Evolutionary conservation across 2,113 vertebrate genomes (phyloP), one percentile per base, ranked within the genome.

Genomic region (Strigops habroptila): DNA sequence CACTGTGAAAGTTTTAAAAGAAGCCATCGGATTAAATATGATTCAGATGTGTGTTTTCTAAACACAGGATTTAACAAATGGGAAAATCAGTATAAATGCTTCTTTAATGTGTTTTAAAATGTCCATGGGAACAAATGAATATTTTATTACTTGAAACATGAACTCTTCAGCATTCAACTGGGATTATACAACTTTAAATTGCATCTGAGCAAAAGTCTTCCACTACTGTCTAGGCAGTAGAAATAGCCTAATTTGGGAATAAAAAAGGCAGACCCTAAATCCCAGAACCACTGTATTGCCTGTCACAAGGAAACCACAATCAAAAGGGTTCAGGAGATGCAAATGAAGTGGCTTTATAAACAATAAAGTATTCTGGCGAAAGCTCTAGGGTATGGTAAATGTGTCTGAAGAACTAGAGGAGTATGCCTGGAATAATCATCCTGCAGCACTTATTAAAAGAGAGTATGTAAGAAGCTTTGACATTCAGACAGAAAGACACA

Each of bases 111-210:
- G 21, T 78, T 96, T 95, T 81, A 37, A 81, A 89, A 89, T 37
- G 60, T 70, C 9, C 6, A 9, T 70, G 41, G 67, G 51, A 88
- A 41, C n/a, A 84, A 74, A 83, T 84, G 7, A 94, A 65, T 81
- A 78, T 89, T 91, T 96, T 89, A 86, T 74, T 74, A 44, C 64
- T 63, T 67, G 77, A 86, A 91, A 92, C 60, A 70, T 49, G 39
- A 95, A 86, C 89, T 70, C 44, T 74, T 81, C 68, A 49, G 33
- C 49, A 31, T 92, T 77, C 67, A 62, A 30, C 21, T 83, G 52
- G 49, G 30, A 79, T 79, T 88, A 68, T 71, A 25, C 44, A 69
- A 86, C 67, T 88, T 85, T 27, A 48, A 86, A 82, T 18, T 88
- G 35, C 16, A 46, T 62, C 55, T 65, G 35, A 76, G 59, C 31